A percentile compares a stretch with the other conserved stretches of the same genome.
Conservation (phyloP, 2,797 vertebrate species). For the Strix occidentalis region DNA sequence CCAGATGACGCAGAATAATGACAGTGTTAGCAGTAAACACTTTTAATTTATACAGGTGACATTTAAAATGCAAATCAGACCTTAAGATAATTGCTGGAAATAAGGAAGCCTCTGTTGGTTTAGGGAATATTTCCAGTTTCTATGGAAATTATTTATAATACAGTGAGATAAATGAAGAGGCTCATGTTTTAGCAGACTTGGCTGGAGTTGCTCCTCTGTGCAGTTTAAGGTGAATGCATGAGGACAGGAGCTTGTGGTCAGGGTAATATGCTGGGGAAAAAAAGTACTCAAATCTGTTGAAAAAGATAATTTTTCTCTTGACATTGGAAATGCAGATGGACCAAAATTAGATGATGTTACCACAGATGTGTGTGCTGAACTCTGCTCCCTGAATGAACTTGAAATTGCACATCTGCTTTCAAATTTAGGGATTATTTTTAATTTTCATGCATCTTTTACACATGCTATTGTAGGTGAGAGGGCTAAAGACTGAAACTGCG, state of each 20-base stretch:
- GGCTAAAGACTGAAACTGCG: background rate
- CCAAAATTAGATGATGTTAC: rapidly evolving
- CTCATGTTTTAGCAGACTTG: background rate
- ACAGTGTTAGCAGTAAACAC: constrained; percentile 69
- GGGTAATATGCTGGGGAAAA: background rate
- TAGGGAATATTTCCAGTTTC: constrained; percentile 67
- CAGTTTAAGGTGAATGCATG: background rate
- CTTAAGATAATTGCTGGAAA: constrained; percentile 78
- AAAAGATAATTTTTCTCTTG: background rate
- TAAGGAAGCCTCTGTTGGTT: constrained; percentile 66
- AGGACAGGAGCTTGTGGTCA: background rate
- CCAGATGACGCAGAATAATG: constrained; percentile 51
- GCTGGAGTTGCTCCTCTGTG: background rate
- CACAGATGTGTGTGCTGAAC: rapidly evolving
- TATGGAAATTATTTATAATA: constrained; percentile 61
- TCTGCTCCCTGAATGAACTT: background rate
- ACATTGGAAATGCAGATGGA: rapidly evolving
- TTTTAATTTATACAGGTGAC: constrained; percentile 81
- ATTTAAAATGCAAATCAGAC: constrained; percentile 84
- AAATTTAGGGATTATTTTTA: background rate
- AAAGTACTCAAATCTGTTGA: background rate
- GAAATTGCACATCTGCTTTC: background rate
- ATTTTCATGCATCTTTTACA: background rate
- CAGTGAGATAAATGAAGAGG: background rate
- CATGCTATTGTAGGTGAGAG: background rate